Evolutionary conservation across 2,797 vertebrate genomes (phyloP), one percentile per base, ranked within the genome.

Genomic region (Melanotaenia trifasciata): DNA sequence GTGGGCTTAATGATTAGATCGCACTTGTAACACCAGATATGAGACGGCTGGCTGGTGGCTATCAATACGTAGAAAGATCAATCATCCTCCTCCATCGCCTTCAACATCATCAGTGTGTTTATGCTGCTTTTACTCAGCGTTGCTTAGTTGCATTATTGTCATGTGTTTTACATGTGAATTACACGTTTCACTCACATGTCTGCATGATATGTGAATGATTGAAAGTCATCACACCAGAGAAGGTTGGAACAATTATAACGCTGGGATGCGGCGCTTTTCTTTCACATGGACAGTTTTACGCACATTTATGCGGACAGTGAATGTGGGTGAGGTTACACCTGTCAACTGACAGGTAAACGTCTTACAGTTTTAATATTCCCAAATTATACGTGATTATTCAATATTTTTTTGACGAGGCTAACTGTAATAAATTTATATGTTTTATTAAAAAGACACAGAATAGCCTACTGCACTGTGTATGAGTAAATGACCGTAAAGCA

Each of bases 1-100:
- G 38, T 4, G 38, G 1, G 22, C 30, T 51, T 56, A 45, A 67
- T 85, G 80, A 86, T 88, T 78, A 80, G 32, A 84, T 89, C 81
- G 70, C 33, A 50, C 54, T 28, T 59, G 22, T 58, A 80, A 43
- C 57, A 61, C 45, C 38, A 40, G 26, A 64, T 38, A 68, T 45
- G 56, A 75, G 30, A 70, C 5, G 36, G n/a, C 33, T 7, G 36
- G n/a, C 32, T 38, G 59, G 69, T 45, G 56, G 71, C 64, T 18
- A 51, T 3, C 58, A 51, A 60, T 24, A 43, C 35, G 43, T 56
- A 28, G 30, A 58, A 28, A 14, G 50, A 78, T 83, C 69, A 58
- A 72, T 69, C 64, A 14, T 13, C 22, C 60, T 53, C 51, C 50
- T 47, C 3, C 18, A 32, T 38, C 63, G 38, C 58, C 68, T 38